phyloP scores from a whole-genome alignment of 1,140 invertebrate species.

The Orchestia grillus region DNA sequence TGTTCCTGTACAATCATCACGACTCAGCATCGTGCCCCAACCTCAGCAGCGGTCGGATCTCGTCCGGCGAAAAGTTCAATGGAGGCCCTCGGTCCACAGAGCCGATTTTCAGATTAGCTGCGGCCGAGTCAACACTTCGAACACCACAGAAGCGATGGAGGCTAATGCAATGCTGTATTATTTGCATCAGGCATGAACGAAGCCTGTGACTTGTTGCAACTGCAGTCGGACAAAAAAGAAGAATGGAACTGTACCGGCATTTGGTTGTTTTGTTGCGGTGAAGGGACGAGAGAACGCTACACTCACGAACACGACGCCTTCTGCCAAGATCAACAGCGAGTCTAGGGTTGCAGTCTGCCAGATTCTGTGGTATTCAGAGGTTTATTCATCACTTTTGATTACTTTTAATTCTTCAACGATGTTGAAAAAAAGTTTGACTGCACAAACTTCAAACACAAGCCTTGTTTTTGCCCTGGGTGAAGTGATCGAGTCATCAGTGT shows the following conservation, averaged over 20 bases:
- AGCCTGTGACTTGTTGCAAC: neutral
- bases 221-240: neutral
- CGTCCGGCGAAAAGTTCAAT: neutral
- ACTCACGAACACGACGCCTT: neutral
- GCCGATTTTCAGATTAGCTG: neutral
- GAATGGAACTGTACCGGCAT: neutral
- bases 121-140: neutral
- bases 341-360: neutral
- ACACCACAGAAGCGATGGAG: neutral
- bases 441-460: neutral
- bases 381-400: neutral
- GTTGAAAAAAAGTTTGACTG: neutral
- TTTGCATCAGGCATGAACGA: neutral
- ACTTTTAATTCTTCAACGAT: neutral
- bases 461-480: neutral
- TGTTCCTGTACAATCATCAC: neutral
- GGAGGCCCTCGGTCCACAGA: neutral
- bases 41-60: neutral
- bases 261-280: no score
- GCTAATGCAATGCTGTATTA: no score
- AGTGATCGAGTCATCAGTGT: neutral
- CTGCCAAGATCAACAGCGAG: neutral
- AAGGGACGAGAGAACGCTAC: no score
- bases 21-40: no score
- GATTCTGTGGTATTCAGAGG: neutral